Percentiles rank a stretch among this genome's conserved stretches.
phyloP scores from a whole-genome alignment of 2,888 invertebrate species.

The Xylota sylvarum region DNA sequence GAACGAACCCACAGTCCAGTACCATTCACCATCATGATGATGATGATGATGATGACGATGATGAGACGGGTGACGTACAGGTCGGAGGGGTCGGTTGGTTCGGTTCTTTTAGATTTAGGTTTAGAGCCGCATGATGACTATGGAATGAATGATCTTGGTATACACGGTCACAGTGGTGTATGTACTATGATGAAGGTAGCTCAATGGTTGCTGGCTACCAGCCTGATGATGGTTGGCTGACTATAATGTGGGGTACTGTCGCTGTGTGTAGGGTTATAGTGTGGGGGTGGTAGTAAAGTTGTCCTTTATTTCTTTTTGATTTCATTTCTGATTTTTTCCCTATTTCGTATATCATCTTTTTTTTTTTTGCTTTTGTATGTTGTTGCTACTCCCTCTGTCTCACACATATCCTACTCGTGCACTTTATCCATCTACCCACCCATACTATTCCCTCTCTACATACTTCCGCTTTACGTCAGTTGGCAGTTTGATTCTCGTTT shows the following conservation, averaged over 20 bases:
- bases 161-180: constrained; percentile 62
- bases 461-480: constrained; percentile 76
- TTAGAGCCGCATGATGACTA: constrained; percentile 75
- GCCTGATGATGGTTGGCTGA: constrained; percentile 76
- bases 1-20: constrained; percentile 64
- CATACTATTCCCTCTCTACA: constrained; percentile 38
- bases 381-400: neutral
- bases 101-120: constrained; percentile 70
- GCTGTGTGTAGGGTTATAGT: constrained; percentile 3
- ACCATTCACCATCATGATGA: constrained; percentile 16
- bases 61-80: constrained; percentile 66
- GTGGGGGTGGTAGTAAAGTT: constrained; percentile 61
- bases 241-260: constrained; percentile 71
- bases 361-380: constrained; percentile 31
- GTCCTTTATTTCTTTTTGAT: constrained; percentile 75
- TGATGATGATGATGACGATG: constrained; percentile 54
- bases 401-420: constrained; percentile 21
- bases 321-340: constrained; percentile 75
- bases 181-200: constrained; percentile 58
- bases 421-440: constrained; percentile 45
- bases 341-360: constrained; percentile 64
- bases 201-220: constrained; percentile 68
- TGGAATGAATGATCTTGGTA: constrained; percentile 73
- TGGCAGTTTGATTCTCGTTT: constrained; percentile 73
- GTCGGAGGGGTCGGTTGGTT: constrained; percentile 52